Evolutionary conservation across 2,797 vertebrate genomes (phyloP).

Genomic region (Cryptoblepharus egeriae): DNA sequence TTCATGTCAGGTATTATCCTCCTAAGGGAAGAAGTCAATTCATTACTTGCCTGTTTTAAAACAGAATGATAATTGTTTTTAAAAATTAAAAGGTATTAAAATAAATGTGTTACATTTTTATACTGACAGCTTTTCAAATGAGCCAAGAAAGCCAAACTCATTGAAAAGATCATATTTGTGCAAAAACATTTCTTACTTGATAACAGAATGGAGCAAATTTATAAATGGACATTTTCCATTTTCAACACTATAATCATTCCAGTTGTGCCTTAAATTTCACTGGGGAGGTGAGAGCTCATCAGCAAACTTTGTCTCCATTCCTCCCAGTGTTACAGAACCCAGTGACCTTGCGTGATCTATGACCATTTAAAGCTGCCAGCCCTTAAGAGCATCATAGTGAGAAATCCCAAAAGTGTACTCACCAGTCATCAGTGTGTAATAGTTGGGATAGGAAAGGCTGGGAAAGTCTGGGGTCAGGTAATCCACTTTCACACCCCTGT

Average conservation of each 20-base stretch:
- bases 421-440: slow-evolving; percentile 95
- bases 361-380: accelerated
- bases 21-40: background rate
- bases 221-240: background rate
- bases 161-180: background rate
- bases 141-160: background rate
- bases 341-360: background rate
- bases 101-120: background rate
- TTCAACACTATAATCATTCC: background rate
- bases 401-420: slow-evolving; percentile 52
- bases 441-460: slow-evolving; percentile 92
- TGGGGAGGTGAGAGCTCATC: background rate
- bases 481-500: slow-evolving; percentile 88
- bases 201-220: background rate
- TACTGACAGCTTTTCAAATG: background rate
- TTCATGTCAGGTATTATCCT: background rate
- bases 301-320: background rate
- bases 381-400: background rate
- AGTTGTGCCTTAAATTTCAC: background rate
- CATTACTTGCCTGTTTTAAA: background rate
- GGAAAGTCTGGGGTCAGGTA: slow-evolving; percentile 93
- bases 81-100: background rate
- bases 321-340: background rate
- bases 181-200: accelerated
- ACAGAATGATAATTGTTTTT: background rate